A percentile compares a stretch with the other conserved stretches of the same genome.
phyloP scores from a whole-genome alignment of 1,140 invertebrate genomes.

The Cardiocondyla obscurior region DNA sequence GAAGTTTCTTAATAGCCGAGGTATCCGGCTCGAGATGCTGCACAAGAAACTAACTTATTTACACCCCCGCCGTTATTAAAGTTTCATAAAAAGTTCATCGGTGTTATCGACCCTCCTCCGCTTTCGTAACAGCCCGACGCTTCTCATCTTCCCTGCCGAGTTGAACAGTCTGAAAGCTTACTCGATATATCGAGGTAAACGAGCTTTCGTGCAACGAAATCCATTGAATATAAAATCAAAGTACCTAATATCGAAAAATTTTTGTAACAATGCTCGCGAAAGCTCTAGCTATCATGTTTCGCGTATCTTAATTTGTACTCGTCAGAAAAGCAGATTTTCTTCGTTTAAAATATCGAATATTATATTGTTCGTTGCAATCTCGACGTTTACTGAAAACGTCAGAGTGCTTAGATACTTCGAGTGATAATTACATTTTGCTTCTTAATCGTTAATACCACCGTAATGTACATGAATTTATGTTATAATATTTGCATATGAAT shows the following conservation, averaged over 20 bases:
- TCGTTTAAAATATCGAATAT: neutral
- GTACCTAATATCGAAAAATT: neutral
- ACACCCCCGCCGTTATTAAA: conserved; percentile 36
- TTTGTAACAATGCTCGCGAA: conserved; percentile 15
- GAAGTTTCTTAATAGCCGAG: conserved; percentile 40
- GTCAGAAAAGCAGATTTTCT: neutral
- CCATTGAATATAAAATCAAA: neutral
- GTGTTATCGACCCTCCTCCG: conserved; percentile 17
- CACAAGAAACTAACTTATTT: conserved; percentile 21
- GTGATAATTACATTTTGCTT: neutral
- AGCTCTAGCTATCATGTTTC: neutral
- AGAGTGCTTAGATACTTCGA: neutral
- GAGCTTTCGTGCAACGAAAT: neutral
- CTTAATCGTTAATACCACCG: neutral
- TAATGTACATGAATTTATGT: neutral
- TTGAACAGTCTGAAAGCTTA: neutral
- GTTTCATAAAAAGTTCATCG: conserved; percentile 45
- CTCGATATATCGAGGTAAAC: neutral
- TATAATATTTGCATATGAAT: neutral
- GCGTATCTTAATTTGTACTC: neutral
- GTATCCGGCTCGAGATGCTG: conserved; percentile 4
- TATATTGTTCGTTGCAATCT: neutral
- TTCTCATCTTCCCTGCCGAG: neutral
- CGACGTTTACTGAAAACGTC: conserved; percentile 5
- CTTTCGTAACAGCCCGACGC: neutral